Conservation (phyloP, 2,888 invertebrate genomes). For the Liopterus haemorrhoidalis region DNA sequence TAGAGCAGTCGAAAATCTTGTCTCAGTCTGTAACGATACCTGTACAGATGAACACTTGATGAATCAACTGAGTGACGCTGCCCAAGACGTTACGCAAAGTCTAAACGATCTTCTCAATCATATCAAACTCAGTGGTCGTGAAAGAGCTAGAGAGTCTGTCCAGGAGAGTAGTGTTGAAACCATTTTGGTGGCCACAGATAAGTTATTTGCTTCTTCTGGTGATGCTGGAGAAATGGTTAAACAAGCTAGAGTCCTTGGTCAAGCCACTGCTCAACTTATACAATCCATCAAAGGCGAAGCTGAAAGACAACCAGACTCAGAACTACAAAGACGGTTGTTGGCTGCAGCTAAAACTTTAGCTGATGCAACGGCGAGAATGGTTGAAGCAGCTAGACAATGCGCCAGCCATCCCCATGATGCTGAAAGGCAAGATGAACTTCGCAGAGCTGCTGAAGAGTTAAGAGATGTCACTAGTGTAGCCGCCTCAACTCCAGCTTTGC, state of each 20-base stretch:
- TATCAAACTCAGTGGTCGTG: conserved; percentile 66
- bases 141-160: conserved; percentile 57
- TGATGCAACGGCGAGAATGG: conserved; percentile 94
- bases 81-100: conserved; percentile 80
- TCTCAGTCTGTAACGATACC: conserved; percentile 71
- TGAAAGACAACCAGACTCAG: conserved; percentile 78
- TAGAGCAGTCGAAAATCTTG: conserved; percentile 82
- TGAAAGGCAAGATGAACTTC: conserved; percentile 74
- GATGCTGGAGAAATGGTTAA: conserved; percentile 92
- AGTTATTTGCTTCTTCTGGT: conserved; percentile 75
- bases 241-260: conserved; percentile 84
- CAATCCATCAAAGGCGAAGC: conserved; percentile 95
- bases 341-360: conserved; percentile 93
- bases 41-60: conserved; percentile 62
- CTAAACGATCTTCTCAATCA: conserved; percentile 85
- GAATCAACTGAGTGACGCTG: conserved; percentile 75
- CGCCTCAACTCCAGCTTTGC: conserved; percentile 66
- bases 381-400: conserved; percentile 91
- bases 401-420: conserved; percentile 79
- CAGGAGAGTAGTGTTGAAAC: conserved; percentile 81
- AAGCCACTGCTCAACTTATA: conserved; percentile 90
- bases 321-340: conserved; percentile 80
- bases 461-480: conserved; percentile 84
- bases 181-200: conserved; percentile 84
- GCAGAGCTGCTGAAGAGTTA: conserved; percentile 89